Percentiles rank a stretch among this genome's conserved stretches.
These are phyloP conservation scores for Sorex fumeus DNA, from an alignment of 2,113 vertebrate species.

Conservation along the genomic window DNA sequence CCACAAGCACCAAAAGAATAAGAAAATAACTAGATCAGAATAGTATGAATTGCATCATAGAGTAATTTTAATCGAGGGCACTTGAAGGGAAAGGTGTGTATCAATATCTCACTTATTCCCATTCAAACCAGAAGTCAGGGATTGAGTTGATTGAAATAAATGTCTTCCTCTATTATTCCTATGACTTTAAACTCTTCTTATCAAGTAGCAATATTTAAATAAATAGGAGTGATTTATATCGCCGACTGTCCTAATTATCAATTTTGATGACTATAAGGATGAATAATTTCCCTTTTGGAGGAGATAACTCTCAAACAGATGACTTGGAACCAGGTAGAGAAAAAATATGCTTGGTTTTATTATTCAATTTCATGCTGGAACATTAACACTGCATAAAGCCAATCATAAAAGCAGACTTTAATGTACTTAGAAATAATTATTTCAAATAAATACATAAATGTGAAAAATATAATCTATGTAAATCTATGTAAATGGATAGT, in stretches of 20 bases:
- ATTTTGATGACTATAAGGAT: conserved; percentile 37
- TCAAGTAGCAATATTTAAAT: conserved; percentile 55
- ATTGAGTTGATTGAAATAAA: conserved; percentile 43
- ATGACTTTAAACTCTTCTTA: conserved; percentile 24
- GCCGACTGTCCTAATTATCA: conserved; percentile 21
- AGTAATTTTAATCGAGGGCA: neutral
- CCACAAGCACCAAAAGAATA: no score
- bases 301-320: neutral
- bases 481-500: conserved; percentile 84
- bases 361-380: conserved; percentile 54
- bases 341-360: conserved; percentile 62
- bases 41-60: neutral
- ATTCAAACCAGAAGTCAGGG: neutral
- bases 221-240: neutral
- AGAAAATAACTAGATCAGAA: no score
- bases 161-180: neutral
- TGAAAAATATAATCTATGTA: conserved; percentile 84
- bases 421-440: conserved; percentile 83
- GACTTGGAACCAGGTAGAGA: conserved; percentile 22
- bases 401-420: conserved; percentile 75
- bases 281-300: conserved; percentile 51
- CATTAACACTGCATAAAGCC: conserved; percentile 71
- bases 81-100: neutral
- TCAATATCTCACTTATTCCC: neutral
- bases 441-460: conserved; percentile 83